Evolutionary conservation across 1,140 invertebrate species (phyloP), one percentile per base, ranked within the genome.

Genomic region (Agrilus planipennis): DNA sequence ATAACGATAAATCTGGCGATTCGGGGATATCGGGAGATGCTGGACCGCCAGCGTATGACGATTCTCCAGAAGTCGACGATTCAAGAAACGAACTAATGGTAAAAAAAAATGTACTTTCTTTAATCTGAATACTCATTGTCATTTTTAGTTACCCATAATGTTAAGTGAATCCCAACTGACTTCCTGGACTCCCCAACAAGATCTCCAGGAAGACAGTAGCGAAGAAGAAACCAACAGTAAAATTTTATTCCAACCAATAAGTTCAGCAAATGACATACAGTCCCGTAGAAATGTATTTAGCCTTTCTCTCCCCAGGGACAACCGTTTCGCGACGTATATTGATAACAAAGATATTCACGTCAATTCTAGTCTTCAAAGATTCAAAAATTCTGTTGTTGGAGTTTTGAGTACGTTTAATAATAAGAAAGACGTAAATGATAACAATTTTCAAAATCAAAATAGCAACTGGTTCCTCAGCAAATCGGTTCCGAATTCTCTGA

Each of bases 131-230:
- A 7, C 23, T 25, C 6, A 7, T 25, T 25, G 6, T 25, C n/a
- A 25, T 3, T 16, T 14, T n/a, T 36, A 36, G 34, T 22, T 36
- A 16, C 34, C 34, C n/a, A 9, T 36, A n/a, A 32, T 32, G 2
- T 27, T 38, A 14, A 35, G 25, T 10, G 44, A 42, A 36, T 39
- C 42, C 35, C 40, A 51, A 23, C 44, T 43, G 2, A 44, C 47
- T 4, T 61, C 76, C 0, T 89, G 84, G 84, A 87, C 83, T 2
- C 84, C 84, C 0, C 82, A 85, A 43, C 83, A 87, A 55, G 84
- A 87, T 58, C 65, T 88, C 7, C 67, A 59, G 0, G 71, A 72
- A 22, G 74, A 75, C 47, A 77, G 18, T 9, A 30, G 22, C 2
- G 42, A 44, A 27, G 41, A 42, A 28, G 32, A 37, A 17, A 25